Percentiles rank a stretch among this genome's conserved stretches.
phyloP scores from a whole-genome alignment of 2,888 invertebrate species.

The Patella depressa region DNA sequence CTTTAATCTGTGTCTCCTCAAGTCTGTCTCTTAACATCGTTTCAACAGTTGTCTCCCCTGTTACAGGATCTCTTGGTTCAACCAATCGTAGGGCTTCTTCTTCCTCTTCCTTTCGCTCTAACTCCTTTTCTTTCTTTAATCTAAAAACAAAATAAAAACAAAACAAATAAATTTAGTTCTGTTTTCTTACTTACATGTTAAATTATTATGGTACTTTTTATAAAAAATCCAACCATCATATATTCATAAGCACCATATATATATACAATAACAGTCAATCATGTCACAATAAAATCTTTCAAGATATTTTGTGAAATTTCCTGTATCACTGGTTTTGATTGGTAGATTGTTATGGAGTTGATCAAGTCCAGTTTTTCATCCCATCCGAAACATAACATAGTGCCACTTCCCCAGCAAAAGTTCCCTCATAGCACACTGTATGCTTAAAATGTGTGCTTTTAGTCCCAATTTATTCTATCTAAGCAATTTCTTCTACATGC shows the following conservation, averaged over 20 bases:
- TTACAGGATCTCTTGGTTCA: slow-evolving; percentile 57
- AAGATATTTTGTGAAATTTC: no score
- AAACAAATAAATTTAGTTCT: background rate
- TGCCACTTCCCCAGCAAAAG: no score
- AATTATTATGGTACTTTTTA: no score
- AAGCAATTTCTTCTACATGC: no score
- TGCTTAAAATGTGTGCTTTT: no score
- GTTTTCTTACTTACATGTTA: background rate
- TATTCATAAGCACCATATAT: background rate
- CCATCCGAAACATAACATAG: no score
- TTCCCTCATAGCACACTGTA: no score
- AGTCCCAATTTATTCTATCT: no score
- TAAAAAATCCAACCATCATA: no score
- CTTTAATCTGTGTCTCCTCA: slow-evolving; percentile 48
- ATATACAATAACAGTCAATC: background rate
- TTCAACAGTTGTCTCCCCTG: slow-evolving; percentile 57
- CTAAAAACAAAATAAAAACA: slow-evolving; percentile 31
- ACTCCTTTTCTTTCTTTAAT: slow-evolving; percentile 59
- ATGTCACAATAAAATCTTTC: background rate
- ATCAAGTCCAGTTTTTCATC: no score
- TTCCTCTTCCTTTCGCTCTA: slow-evolving; percentile 52
- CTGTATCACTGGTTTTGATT: no score
- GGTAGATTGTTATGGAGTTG: no score
- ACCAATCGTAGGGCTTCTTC: slow-evolving; percentile 48
- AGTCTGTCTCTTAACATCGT: slow-evolving; percentile 49